Conservation (phyloP, 2,797 vertebrate genomes). For the Centropyge bicolor region DNA sequence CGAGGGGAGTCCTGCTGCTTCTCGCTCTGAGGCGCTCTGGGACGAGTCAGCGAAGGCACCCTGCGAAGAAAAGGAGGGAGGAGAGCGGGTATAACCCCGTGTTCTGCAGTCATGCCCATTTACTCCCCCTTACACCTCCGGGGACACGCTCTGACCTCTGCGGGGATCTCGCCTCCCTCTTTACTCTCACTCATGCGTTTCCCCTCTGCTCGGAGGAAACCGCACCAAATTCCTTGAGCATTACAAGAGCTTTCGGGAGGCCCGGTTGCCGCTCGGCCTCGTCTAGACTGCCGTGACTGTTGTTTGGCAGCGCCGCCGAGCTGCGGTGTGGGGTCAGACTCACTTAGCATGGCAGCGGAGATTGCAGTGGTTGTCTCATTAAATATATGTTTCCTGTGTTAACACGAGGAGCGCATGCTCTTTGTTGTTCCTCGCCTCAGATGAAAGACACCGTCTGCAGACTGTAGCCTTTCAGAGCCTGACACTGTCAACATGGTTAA, state of each 20-base stretch:
- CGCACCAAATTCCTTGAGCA: constrained; percentile 72
- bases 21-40: constrained; percentile 33
- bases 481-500: constrained; percentile 55
- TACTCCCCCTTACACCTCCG: constrained; percentile 75
- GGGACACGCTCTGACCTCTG: constrained; percentile 75
- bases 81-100: constrained; percentile 55
- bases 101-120: constrained; percentile 76
- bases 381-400: constrained; percentile 76
- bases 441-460: constrained; percentile 63
- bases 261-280: constrained; percentile 52
- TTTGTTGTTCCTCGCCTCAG: constrained; percentile 54
- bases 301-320: constrained; percentile 60
- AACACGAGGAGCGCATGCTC: constrained; percentile 62
- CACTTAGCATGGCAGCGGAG: constrained; percentile 67
- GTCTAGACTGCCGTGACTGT: constrained; percentile 71
- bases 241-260: constrained; percentile 70
- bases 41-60: constrained; percentile 54
- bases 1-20: constrained; percentile 3
- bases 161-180: constrained; percentile 67
- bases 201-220: constrained; percentile 64
- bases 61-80: constrained; percentile 37
- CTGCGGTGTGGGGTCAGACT: constrained; percentile 66
- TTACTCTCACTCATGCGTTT: constrained; percentile 70
- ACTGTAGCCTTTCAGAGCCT: constrained; percentile 45
- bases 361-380: constrained; percentile 73